Base-by-base conservation (phyloP, 2,888 invertebrate species). In the Cephus nigrinus region DNA sequence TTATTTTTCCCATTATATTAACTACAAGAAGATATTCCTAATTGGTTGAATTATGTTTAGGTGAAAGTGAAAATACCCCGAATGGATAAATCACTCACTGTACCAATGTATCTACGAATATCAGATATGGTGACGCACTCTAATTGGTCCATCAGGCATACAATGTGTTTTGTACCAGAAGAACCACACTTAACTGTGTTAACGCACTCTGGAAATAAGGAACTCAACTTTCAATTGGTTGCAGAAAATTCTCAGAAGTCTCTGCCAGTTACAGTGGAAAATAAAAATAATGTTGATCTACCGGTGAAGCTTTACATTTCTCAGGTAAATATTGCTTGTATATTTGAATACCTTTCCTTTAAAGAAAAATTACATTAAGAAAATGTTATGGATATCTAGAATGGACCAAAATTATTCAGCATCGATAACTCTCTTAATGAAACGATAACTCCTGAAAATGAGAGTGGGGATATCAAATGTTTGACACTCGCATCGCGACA, bases 161-260 rank as follows among this genome's bases (percentile, higher is more conserved):
- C 12, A 15, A 88, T 91, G 82, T 91, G 89, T 76, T 88, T 91
- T 77, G 87, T 90, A 68, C 88, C 91, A 0, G 90, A 90, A 80
- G 87, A 90, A 73, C 83, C 87, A 11, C 83, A 88, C 76, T 81
- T 90, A 31, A 78, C 81, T 32, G 77, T 91, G 32, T 78, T 81
- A 12, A 80, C 79, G 23, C 81, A 84, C 30, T 82, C 80, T 55
- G 82, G 85, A 35, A 84, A 85, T 32, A 80, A 84, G 11, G 79
- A 83, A 73, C 73, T 90, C 0, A 79, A 86, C 80, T 91, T 91
- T 77, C 82, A 86, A 74, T 84, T 77, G 31, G 80, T 88, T 4
- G 76, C 80, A 23, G 88, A 90, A 79, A 83, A 86, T 76, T 81
- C 80, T 15, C 79, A 71, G 11, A 85, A 83, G 78, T 80, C 78